A percentile compares a stretch with the other conserved stretches of the same genome.
Conservation (phyloP, 2,888 invertebrate species). For the Acanthoscelides obtectus region DNA sequence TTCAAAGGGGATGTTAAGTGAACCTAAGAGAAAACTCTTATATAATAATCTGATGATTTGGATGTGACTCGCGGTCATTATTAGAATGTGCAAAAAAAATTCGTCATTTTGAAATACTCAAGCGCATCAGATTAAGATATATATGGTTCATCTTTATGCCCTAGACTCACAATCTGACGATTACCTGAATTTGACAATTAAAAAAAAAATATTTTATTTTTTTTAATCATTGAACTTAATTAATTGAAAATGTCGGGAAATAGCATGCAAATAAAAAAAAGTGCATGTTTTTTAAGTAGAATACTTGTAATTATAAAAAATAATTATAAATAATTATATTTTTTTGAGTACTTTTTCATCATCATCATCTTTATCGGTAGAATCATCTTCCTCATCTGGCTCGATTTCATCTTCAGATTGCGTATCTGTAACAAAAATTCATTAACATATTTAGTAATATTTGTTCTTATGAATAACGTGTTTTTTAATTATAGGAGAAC, state of each 20-base stretch:
- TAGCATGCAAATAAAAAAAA: conserved; percentile 1
- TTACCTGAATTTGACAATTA: background rate
- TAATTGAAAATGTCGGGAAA: background rate
- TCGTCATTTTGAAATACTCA: background rate
- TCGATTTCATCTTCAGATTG: conserved; percentile 2
- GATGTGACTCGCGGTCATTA: background rate
- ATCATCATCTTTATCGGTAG: background rate
- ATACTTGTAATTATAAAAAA: conserved; percentile 1
- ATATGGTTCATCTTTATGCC: background rate
- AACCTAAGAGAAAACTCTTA: background rate
- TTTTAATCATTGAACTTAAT: background rate
- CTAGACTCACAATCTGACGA: conserved; percentile 1
- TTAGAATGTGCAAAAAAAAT: background rate
- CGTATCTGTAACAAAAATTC: conserved; percentile 2
- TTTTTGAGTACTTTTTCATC: background rate
- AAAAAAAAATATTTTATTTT: too few relatives aligned
- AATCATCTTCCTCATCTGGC: background rate
- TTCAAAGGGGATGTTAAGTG: background rate
- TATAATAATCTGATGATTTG: background rate
- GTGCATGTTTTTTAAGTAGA: conserved; percentile 5
- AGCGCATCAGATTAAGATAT: conserved; percentile 1
- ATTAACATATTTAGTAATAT: conserved; percentile 4
- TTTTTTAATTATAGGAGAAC: background rate
- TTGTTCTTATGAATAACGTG: background rate
- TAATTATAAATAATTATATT: conserved; percentile 3